Evolutionary conservation across 2,888 invertebrate species (phyloP), one percentile per base, ranked within the genome.

Genomic region (Stegana nigrithorax): DNA sequence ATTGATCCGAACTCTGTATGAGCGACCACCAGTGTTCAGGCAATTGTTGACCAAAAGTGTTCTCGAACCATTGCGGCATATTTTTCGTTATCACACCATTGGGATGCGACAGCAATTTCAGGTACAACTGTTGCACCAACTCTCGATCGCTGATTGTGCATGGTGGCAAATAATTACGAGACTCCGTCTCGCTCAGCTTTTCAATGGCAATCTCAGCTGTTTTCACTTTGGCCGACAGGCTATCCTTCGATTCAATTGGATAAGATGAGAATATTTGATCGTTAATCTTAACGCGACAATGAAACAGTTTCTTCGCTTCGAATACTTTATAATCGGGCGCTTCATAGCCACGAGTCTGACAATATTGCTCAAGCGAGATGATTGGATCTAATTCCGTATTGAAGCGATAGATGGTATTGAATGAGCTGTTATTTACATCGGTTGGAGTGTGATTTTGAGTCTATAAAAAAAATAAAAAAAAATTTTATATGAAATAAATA

Each of bases 1-100:
- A 89, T 87, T 72, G 86, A 72, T 84, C 86, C 0, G 89, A 87
- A 74, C 89, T 88, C 63, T 87, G 86, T 73, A 90, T 88, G 53
- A 91, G 81, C 59, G 89, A 87, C 75, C 90, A 86, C 92, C 94
- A 93, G 80, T 92, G 89, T 10, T 85, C 86, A 0, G 94, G 93
- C 55, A 94, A 84, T 59, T 88, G 88, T 81, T 92, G 92, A 1
- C 87, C 85, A 73, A 89, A 92, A 65, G 88, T 88, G 65, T 89
- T 87, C 58, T 88, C 87, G 78, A 89, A 90, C 68, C 88, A 81
- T 67, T 88, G 87, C 27, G 89, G 88, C 67, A 91, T 86, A 56
- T 87, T 88, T 68, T 84, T 88, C 5, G 88, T 88, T 86, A 90
- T 89, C 19, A 91, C 83, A 12, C 91, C 91, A 63, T 88, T 87